Evolutionary conservation across 2,888 invertebrate species (phyloP).

Genomic region (Macrosoma leucophasiata): DNA sequence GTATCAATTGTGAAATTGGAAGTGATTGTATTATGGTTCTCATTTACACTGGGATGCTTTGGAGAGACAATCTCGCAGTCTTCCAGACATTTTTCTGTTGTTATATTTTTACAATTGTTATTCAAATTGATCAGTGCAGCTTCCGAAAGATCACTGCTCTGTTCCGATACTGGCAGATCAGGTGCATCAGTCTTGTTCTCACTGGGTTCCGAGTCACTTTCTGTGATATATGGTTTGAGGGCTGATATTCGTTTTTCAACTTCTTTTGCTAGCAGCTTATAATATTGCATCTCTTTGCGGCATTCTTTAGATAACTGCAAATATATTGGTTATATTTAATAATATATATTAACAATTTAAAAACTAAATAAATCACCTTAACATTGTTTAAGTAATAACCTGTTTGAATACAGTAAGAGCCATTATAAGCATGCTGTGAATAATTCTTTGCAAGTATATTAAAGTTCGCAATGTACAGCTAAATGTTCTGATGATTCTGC

Average conservation of each 20-base stretch:
- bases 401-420: too few relatives aligned
- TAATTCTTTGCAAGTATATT: too few relatives aligned
- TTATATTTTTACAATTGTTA: slow-evolving; percentile 27
- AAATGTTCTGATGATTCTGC: too few relatives aligned
- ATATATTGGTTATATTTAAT: too few relatives aligned
- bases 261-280: slow-evolving; percentile 79
- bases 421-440: too few relatives aligned
- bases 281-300: slow-evolving; percentile 79
- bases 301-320: slow-evolving; percentile 80
- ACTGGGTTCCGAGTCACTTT: slow-evolving; percentile 40
- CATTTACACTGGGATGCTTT: slow-evolving; percentile 17
- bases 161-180: slow-evolving; percentile 47
- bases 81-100: slow-evolving; percentile 24
- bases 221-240: slow-evolving; percentile 49
- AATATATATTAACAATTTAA: too few relatives aligned
- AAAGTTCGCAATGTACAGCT: too few relatives aligned
- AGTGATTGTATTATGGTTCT: slow-evolving; percentile 24
- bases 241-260: slow-evolving; percentile 75
- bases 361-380: too few relatives aligned
- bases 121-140: slow-evolving; percentile 29
- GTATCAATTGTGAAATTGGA: slow-evolving; percentile 31
- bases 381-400: too few relatives aligned
- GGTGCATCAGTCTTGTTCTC: slow-evolving; percentile 49
- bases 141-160: slow-evolving; percentile 33
- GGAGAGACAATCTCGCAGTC: slow-evolving; percentile 16